Evolutionary conservation across 2,888 invertebrate species (phyloP), one percentile per base, ranked within the genome.

Genomic region (Herminia tarsipennalis): DNA sequence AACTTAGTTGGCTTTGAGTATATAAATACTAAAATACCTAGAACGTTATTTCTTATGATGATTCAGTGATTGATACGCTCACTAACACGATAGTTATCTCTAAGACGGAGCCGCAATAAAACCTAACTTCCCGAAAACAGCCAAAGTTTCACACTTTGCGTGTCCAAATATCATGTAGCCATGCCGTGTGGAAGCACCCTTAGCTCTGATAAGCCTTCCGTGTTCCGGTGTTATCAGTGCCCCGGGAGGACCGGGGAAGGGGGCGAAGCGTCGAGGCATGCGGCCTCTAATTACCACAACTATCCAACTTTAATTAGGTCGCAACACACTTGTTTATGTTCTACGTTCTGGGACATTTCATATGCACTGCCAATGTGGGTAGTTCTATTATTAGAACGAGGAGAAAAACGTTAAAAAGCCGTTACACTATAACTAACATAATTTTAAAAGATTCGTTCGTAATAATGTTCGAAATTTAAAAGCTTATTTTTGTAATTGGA

Each of bases 301-400:
- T 74, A 73, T 70, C 73, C 67, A 76, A 74, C 56, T 76, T 77
- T 75, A 77, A 77, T 77, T 77, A 76, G 77, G 70, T 69, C 68
- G 63, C 66, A 55, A 55, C 60, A 66, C 56, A 52, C 62, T 68
- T 64, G 56, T 64, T 66, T 66, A 58, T 55, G 49, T 50, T 52
- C 34, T 22, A 21, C 12, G 36, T 45, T 33, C 45, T 47, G 36
- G 25, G 42, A 57, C 47, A 52, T 58, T 42, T 66, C 47, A 47
- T 60, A 48, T 60, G 61, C 61, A 49, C 41, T 45, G 29, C 25
- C 34, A 56, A 52, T 44, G 37, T 22, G 30, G 36, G 22, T 41
- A 28, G n/a, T 34, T 20, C 25, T 40, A 17, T 16, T 17, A 21
- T 17, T 27, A 21, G 10, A 10, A 28, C 22, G 9, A 1, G 9